Conservation (phyloP, 2,113 vertebrate genomes). For the Chitala chitala region DNA sequence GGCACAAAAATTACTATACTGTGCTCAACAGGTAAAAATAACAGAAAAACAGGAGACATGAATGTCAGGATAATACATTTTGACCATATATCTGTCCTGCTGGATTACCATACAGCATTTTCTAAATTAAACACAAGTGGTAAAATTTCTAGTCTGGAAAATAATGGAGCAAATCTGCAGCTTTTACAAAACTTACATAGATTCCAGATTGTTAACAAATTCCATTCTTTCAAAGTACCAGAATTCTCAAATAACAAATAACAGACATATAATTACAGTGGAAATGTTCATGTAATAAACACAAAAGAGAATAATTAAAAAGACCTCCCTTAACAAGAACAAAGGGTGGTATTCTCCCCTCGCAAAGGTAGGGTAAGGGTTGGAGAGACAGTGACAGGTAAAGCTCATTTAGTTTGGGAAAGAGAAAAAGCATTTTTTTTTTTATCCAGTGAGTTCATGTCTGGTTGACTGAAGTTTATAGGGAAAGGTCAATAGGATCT, state of each 20-base stretch:
- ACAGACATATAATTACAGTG: background rate
- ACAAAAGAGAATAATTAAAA: conserved; percentile 1
- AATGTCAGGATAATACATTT: too few relatives aligned
- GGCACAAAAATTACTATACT: too few relatives aligned
- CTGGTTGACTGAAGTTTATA: conserved; percentile 43
- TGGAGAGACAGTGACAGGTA: background rate
- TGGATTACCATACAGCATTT: too few relatives aligned
- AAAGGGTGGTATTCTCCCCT: background rate
- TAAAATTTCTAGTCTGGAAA: background rate
- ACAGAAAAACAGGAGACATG: too few relatives aligned
- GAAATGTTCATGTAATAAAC: background rate
- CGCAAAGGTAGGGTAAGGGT: background rate
- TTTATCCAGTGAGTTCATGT: conserved; percentile 28
- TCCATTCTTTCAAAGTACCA: background rate
- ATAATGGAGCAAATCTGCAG: background rate
- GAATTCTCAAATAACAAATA: background rate
- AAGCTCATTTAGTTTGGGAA: background rate
- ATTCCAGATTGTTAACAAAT: background rate
- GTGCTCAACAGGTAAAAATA: too few relatives aligned
- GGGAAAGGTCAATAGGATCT: conserved; percentile 28
- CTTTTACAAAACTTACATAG: background rate
- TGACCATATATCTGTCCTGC: too few relatives aligned
- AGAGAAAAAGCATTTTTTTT: conserved; percentile 23
- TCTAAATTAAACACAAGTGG: too few relatives aligned
- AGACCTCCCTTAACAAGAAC: background rate